Evolutionary conservation across 1,140 invertebrate genomes (phyloP), one percentile per base, ranked within the genome.

Genomic region (Drosophila parabipectinata): DNA sequence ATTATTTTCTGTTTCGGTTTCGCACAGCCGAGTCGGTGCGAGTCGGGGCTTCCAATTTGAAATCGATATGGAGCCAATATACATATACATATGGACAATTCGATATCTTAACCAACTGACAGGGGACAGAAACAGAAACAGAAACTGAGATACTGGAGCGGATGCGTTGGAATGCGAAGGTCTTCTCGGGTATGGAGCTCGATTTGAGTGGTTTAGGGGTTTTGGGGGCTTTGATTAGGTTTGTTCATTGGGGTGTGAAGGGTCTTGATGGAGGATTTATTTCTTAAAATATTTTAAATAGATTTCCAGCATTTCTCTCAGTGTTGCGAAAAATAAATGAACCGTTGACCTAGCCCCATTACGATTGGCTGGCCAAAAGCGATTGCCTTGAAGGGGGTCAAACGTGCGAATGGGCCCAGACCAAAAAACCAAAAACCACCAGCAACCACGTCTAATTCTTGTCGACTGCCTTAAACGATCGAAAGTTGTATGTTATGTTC

Each of bases 1-100:
- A 90, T 90, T 90, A 90, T 85, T 90, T 90, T 84, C 76, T 90
- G 76, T 63, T 67, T 61, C 47, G 52, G 63, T 67, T 79, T 83
- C 54, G 60, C 64, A 37, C 56, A 54, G 68, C 63, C 68, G 18
- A 1, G 18, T 18, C 18, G 18, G 55, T 69, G 58, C 68, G 63
- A 69, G 62, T 59, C 55, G 77, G 69, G 51, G 64, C 58, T 80
- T 73, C 61, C 75, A 87, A 80, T 80, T 73, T 69, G 82, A 68
- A 79, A 79, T 82, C 82, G 82, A 87, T 87, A 87, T 50, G 66
- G 66, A 41, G 45, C 24, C 54, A 28, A 21, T 56, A 55, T 45
- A 37, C 8, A 34, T n/a, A 37, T 12, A 34, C 21, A 61, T 54
- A 66, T 66, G 62, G 50, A 47, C 63, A 69, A 32, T 47, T 55